Conservation (phyloP, 2,113 vertebrate genomes). For the Bujurquina vittata region DNA sequence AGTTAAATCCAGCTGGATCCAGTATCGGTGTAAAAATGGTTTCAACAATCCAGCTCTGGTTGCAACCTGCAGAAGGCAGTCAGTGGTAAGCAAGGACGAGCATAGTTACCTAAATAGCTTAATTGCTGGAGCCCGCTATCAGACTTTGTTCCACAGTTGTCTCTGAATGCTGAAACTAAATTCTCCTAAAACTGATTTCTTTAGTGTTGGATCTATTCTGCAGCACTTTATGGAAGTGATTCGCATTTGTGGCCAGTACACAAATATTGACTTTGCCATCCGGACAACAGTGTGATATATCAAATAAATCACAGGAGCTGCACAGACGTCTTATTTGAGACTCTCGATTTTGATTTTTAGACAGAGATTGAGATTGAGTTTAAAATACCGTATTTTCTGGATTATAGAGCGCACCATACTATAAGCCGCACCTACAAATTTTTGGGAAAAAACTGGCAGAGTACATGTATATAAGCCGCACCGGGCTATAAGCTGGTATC, state of each 20-base stretch:
- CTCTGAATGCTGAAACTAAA: neutral
- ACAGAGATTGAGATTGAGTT: no score
- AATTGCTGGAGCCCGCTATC: no score
- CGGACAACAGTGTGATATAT: neutral
- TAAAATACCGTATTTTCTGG: no score
- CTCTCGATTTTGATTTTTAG: neutral
- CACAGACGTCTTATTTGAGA: neutral
- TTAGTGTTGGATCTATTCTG: neutral
- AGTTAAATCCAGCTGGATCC: neutral
- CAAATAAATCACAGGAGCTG: neutral
- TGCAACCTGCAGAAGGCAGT: neutral
- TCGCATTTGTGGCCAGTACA: neutral
- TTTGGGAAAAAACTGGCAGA: no score
- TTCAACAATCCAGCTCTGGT: no score
- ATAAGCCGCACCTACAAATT: no score
- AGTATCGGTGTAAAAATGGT: neutral
- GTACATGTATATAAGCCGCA: no score
- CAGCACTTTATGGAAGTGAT: neutral
- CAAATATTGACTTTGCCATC: no score
- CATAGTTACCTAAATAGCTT: neutral
- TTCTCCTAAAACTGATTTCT: neutral
- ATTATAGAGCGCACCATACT: no score
- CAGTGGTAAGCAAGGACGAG: neutral
- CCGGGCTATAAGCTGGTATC: no score
- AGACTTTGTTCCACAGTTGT: neutral